These are phyloP conservation scores for Chaetura pelagica DNA, from an alignment of 2,113 vertebrate genomes.

Conservation along the genomic window DNA sequence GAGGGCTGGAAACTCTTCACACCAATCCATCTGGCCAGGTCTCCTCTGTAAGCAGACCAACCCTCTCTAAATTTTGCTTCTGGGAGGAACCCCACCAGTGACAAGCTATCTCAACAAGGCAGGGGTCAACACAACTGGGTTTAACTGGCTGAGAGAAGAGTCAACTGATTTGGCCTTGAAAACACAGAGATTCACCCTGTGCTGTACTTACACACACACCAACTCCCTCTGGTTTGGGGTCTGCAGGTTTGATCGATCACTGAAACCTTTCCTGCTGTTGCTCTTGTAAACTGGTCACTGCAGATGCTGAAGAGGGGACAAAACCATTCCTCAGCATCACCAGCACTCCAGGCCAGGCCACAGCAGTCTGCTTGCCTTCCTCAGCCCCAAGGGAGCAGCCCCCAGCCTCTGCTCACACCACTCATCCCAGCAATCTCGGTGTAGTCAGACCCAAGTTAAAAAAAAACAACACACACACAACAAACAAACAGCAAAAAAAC, in stretches of 20 bases:
- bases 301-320: neutral
- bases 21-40: neutral
- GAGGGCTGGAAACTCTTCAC: neutral
- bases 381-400: neutral
- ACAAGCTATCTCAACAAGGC: neutral
- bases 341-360: neutral
- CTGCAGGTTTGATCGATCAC: neutral
- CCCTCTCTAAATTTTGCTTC: neutral
- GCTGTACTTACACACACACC: neutral
- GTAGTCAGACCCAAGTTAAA: neutral
- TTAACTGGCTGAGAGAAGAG: neutral
- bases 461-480: neutral
- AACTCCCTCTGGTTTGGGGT: neutral
- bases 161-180: neutral
- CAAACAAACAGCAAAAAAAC: neutral
- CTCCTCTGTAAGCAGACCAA: neutral
- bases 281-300: neutral
- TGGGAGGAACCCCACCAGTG: accelerated
- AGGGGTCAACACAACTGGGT: neutral
- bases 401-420: neutral
- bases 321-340: neutral
- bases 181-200: neutral
- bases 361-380: neutral
- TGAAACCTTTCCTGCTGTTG: neutral
- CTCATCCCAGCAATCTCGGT: neutral